These are phyloP conservation scores for Halictus quadricinctus DNA, from an alignment of 2,888 invertebrate genomes.

Conservation along the genomic window DNA sequence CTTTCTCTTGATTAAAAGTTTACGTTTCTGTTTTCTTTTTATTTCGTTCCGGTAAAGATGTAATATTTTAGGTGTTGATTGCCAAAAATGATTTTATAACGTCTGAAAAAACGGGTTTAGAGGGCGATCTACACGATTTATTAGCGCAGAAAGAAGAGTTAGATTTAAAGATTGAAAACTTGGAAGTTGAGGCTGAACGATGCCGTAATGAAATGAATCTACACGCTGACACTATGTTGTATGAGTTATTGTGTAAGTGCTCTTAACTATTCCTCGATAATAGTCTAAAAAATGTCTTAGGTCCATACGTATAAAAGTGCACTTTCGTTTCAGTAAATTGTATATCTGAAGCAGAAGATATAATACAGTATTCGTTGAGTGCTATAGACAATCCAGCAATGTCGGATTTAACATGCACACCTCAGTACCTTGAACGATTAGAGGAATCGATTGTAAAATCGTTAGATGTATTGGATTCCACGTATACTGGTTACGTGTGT, in stretches of 20 bases:
- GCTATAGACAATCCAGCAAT: slow-evolving; percentile 88
- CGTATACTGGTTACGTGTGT: slow-evolving; percentile 74
- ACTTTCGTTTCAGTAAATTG: slow-evolving; percentile 78
- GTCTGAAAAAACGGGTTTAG: slow-evolving; percentile 86
- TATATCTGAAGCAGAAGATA: slow-evolving; percentile 82
- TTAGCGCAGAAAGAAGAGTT: slow-evolving; percentile 87
- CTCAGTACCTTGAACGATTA: slow-evolving; percentile 85
- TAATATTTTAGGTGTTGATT: slow-evolving; percentile 84
- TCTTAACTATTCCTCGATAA: neutral
- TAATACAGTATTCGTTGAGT: slow-evolving; percentile 84
- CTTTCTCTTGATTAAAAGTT: slow-evolving; percentile 25
- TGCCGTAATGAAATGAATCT: slow-evolving; percentile 74
- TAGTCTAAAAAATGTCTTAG: neutral
- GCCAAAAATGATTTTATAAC: slow-evolving; percentile 86
- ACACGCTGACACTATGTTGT: slow-evolving; percentile 74
- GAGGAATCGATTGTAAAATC: slow-evolving; percentile 82
- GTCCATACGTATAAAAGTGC: neutral
- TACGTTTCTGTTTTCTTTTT: slow-evolving; percentile 30
- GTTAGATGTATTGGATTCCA: slow-evolving; percentile 76
- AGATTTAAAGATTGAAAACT: slow-evolving; percentile 84
- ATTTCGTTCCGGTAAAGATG: slow-evolving; percentile 35
- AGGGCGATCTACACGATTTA: slow-evolving; percentile 87
- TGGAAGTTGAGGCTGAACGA: slow-evolving; percentile 82
- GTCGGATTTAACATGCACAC: slow-evolving; percentile 86
- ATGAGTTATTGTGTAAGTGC: slow-evolving; percentile 78